Evolutionary conservation across 2,888 invertebrate genomes (phyloP).

Genomic region (Drosophila incognita): DNA sequence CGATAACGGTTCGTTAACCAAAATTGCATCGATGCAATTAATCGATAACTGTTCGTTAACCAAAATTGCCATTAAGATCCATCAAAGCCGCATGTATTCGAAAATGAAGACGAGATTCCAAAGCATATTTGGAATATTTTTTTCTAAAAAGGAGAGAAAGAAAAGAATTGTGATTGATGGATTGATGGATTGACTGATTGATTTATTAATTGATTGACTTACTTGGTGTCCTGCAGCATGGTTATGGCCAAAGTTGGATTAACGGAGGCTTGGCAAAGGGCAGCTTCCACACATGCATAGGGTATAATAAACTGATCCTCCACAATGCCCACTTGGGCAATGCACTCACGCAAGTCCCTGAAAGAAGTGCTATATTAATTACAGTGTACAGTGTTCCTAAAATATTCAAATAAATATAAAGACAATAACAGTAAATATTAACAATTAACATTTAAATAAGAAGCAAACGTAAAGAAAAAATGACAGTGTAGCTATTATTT

Average conservation of each 20-base stretch:
- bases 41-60: not conserved
- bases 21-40: not conserved
- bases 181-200: not conserved
- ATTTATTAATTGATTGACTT: not conserved
- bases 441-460: not conserved
- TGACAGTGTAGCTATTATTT: not conserved
- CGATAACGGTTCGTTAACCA: not conserved
- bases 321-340: constrained; percentile 89
- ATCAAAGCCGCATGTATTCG: constrained; percentile 91
- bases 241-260: constrained; percentile 89
- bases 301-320: constrained; percentile 94
- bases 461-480: not conserved
- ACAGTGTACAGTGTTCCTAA: not conserved
- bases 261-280: constrained; percentile 90
- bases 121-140: constrained; percentile 93
- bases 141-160: constrained; percentile 86
- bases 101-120: constrained; percentile 96
- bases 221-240: constrained; percentile 94
- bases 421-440: too few species aligned
- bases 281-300: constrained; percentile 94
- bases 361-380: not conserved
- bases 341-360: constrained; percentile 74
- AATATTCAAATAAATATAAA: too few species aligned
- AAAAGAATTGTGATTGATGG: not conserved
- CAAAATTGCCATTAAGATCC: constrained; percentile 62